phyloP scores from a whole-genome alignment of 92 coral and sea anemone species.

The Parazoanthus darwini region DNA sequence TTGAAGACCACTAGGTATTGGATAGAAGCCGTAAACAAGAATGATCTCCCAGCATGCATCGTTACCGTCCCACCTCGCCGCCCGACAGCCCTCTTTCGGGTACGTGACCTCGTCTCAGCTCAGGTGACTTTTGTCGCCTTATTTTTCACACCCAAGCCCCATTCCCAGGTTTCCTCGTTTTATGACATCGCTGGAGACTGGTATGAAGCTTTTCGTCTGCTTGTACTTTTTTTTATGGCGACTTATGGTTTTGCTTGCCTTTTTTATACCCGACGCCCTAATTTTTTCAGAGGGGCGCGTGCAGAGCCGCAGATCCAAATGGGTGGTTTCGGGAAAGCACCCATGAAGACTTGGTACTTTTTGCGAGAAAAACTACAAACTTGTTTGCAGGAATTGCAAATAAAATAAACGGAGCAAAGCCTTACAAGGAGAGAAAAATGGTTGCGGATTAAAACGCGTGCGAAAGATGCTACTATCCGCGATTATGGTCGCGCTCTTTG shows the following conservation, averaged over 20 bases:
- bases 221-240: background rate
- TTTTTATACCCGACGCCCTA: background rate
- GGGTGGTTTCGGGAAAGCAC: background rate
- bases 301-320: background rate
- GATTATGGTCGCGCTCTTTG: background rate
- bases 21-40: background rate
- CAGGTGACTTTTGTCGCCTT: background rate
- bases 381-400: background rate
- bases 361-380: background rate
- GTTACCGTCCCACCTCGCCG: background rate
- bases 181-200: background rate
- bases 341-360: background rate
- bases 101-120: background rate
- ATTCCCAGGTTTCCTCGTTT: background rate
- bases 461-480: background rate
- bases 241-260: background rate
- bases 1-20: background rate
- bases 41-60: background rate
- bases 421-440: background rate
- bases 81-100: background rate
- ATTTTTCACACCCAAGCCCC: background rate
- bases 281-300: background rate
- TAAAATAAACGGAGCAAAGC: background rate
- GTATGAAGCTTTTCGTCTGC: background rate
- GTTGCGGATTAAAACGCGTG: background rate